Evolutionary conservation across 1,140 invertebrate genomes (phyloP).

Genomic region (Drosophila triauraria): DNA sequence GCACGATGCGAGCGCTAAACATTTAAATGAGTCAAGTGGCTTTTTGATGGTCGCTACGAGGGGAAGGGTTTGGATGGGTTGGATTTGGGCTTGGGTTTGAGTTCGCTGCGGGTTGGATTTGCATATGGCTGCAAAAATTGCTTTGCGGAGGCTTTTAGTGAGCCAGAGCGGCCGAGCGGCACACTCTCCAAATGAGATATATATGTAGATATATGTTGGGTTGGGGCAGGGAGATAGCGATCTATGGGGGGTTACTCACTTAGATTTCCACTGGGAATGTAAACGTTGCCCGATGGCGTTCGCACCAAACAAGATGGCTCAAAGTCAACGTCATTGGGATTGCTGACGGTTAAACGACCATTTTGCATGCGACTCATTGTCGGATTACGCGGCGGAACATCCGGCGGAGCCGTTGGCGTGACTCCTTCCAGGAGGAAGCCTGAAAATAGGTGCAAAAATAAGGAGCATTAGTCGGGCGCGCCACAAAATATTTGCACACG

Average conservation of each 20-base stretch:
- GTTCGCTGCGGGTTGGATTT: conserved; percentile 53
- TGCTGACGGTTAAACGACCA: conserved; percentile 88
- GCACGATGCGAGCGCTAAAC: conserved; percentile 61
- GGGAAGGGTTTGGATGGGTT: background rate
- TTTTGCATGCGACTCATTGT: conserved; percentile 94
- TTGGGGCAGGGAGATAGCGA: conserved; percentile 3
- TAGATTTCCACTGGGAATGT: conserved; percentile 93
- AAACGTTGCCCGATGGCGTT: conserved; percentile 95
- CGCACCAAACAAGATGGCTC: conserved; percentile 96
- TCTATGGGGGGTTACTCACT: conserved; percentile 85
- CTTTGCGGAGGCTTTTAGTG: conserved; percentile 36
- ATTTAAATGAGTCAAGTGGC: conserved; percentile 76
- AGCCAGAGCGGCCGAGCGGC: conserved; percentile 4
- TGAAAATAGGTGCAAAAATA: conserved; percentile 83
- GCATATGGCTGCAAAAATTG: conserved; percentile 58
- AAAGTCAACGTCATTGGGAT: conserved; percentile 92
- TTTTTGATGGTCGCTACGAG: conserved; percentile 52
- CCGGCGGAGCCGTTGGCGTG: conserved; percentile 91
- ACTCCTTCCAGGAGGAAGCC: conserved; percentile 94
- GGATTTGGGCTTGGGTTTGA: background rate
- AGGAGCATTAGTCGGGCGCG: conserved; percentile 14
- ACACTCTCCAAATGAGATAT: conserved; percentile 23
- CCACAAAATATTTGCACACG: conserved; percentile 11
- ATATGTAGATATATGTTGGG: conserved; percentile 19
- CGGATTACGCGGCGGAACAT: conserved; percentile 94